A percentile compares a stretch with the other conserved stretches of the same genome.
Conservation (phyloP, 30 jellyfish, hydroid and myxozoan species). For the Cassiopea andromeda region DNA sequence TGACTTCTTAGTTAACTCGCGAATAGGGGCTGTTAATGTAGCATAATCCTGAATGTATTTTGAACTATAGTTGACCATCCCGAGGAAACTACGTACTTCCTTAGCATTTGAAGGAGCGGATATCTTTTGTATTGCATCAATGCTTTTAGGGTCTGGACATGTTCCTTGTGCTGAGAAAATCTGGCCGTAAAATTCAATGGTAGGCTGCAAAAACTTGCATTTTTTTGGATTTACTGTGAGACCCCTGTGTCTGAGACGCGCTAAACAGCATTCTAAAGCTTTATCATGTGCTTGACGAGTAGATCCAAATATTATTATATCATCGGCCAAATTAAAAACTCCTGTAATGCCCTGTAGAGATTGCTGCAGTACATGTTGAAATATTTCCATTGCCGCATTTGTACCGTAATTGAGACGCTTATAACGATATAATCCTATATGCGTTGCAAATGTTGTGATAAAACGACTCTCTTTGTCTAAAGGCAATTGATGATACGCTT, state of each 20-base stretch:
- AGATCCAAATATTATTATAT: too few species aligned
- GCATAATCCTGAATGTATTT: conserved; percentile 25
- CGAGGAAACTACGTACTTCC: conserved; percentile 39
- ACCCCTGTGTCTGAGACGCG: too few species aligned
- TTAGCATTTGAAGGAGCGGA: conserved; percentile 19
- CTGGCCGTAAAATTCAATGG: background rate
- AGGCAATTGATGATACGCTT: too few species aligned
- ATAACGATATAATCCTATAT: conserved; percentile 23
- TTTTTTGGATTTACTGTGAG: too few species aligned
- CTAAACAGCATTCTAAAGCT: too few species aligned
- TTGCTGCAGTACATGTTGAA: too few species aligned
- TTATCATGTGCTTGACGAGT: too few species aligned
- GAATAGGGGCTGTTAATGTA: conserved; percentile 58
- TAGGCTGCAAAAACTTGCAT: conserved; percentile 4
- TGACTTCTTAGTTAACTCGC: conserved; percentile 28
- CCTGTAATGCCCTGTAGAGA: too few species aligned
- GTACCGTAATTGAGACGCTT: conserved; percentile 37
- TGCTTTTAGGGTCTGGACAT: conserved; percentile 55
- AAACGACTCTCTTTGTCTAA: too few species aligned
- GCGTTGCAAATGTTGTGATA: conserved; percentile 28
- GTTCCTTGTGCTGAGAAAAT: too few species aligned
- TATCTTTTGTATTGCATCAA: conserved; percentile 7
- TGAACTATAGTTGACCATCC: conserved; percentile 37
- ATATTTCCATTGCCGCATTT: conserved; percentile 39
- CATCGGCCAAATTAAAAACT: too few species aligned